Conservation (phyloP, 1,140 invertebrate species). For the Heliothis virescens region DNA sequence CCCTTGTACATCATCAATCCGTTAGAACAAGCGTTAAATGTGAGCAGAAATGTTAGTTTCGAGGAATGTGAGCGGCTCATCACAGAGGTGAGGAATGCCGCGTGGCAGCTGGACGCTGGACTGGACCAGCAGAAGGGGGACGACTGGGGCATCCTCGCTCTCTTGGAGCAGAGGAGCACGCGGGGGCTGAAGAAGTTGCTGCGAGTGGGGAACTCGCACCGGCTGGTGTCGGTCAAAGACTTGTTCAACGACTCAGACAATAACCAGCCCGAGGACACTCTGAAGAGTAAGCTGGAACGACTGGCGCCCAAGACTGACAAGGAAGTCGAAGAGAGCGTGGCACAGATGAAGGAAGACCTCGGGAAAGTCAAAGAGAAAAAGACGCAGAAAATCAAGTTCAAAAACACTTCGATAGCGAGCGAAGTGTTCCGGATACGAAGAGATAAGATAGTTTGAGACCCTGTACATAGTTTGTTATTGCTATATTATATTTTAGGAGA, state of each 20-base stretch:
- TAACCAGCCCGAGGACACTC: conserved; percentile 15
- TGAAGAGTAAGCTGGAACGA: conserved; percentile 64
- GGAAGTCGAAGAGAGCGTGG: conserved; percentile 57
- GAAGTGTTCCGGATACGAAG: conserved; percentile 78
- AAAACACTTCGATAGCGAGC: conserved; percentile 73
- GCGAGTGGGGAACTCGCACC: conserved; percentile 81
- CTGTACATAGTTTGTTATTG: conserved; percentile 15
- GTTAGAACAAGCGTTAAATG: conserved; percentile 91
- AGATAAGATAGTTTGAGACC: conserved; percentile 73
- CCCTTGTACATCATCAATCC: conserved; percentile 94
- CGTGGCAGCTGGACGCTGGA: conserved; percentile 88
- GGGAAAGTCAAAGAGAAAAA: conserved; percentile 51
- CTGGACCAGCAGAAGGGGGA: conserved; percentile 77
- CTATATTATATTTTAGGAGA: conserved; percentile 23
- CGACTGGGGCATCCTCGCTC: conserved; percentile 84
- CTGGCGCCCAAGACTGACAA: conserved; percentile 64
- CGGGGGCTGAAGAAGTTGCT: conserved; percentile 83
- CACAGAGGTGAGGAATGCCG: conserved; percentile 88
- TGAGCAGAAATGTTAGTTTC: conserved; percentile 93
- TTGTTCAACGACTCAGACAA: conserved; percentile 85
- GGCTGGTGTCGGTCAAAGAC: conserved; percentile 88
- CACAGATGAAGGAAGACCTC: conserved; percentile 59
- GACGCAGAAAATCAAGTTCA: conserved; percentile 69
- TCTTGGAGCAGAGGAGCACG: conserved; percentile 80
- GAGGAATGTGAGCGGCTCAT: conserved; percentile 90